Base-by-base conservation (phyloP, 2,888 invertebrate genomes). In the Pandemis corylana region DNA sequence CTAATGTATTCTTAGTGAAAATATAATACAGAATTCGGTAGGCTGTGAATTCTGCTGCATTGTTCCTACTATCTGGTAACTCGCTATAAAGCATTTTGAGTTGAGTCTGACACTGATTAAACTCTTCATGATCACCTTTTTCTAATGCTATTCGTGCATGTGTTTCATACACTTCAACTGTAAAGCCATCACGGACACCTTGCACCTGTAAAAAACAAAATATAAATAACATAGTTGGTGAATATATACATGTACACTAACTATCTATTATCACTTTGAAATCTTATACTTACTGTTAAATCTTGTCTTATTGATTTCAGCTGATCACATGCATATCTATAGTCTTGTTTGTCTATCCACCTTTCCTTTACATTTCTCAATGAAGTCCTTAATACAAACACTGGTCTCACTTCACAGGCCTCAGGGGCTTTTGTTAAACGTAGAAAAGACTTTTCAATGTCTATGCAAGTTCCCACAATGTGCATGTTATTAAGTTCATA, bases 91-190 rank as follows among this genome's bases (percentile, higher is more conserved):
- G 95, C 96, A 98, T 97, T 95, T 98, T 98, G 71, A 99, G 95
- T 93, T 99, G 99, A 13, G 99, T 99, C 94, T 99, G 99, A 89
- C 99, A 99, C 91, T 99, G 99, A 95, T 99, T 99, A 89, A 99
- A 99, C 90, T 99, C 99, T 87, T 99, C 99, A 89, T 99, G 99
- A 88, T 99, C 99, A 70, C 98, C 98, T 93, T 98, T 99, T 90
- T 99, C 99, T 89, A 99, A 95, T 68, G 99, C 99, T 85, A 99
- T 98, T 72, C 99, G 96, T 5, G 99, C 99, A 95, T 99, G 99
- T 5, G 99, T 99, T 95, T 99, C 99, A 94, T 99, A 99, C 12
- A 99, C 99, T 87, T 97, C 96, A n/a, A 99, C 97, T 71, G 99
- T 99, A 87, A 99, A 99, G 79, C 95, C 95, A 94, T 99, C 98